Conservation (phyloP, 2,113 vertebrate species). For the Hydropotes inermis region DNA sequence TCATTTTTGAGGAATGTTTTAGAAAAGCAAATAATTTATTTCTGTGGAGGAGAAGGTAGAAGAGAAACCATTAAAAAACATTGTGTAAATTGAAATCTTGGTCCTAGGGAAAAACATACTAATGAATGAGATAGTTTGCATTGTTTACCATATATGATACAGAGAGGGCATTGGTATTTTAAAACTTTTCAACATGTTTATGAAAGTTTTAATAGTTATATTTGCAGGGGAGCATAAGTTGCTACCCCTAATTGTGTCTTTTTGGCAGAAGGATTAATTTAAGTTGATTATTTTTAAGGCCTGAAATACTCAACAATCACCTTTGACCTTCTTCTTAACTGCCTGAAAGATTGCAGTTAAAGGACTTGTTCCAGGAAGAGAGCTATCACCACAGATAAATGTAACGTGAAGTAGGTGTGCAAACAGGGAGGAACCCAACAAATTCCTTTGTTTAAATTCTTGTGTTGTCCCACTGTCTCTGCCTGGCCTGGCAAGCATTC, state of each 20-base stretch:
- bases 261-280: neutral
- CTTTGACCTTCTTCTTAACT: neutral
- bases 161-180: neutral
- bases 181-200: neutral
- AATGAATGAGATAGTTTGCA: neutral
- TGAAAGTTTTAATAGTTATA: neutral
- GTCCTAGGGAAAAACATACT: neutral
- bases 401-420: neutral
- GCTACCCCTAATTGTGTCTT: neutral
- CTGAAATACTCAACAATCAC: neutral
- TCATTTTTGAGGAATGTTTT: slow-evolving; percentile 53
- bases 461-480: neutral
- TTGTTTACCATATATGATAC: neutral
- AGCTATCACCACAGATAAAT: neutral
- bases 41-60: neutral
- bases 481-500: neutral
- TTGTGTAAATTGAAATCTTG: neutral
- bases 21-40: slow-evolving; percentile 37
- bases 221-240: neutral
- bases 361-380: neutral
- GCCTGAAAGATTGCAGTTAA: neutral
- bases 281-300: neutral
- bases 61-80: slow-evolving; percentile 9
- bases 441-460: neutral
- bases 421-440: neutral